These are phyloP conservation scores for Nomada flava DNA, from an alignment of 2,888 invertebrate species.

Conservation along the genomic window DNA sequence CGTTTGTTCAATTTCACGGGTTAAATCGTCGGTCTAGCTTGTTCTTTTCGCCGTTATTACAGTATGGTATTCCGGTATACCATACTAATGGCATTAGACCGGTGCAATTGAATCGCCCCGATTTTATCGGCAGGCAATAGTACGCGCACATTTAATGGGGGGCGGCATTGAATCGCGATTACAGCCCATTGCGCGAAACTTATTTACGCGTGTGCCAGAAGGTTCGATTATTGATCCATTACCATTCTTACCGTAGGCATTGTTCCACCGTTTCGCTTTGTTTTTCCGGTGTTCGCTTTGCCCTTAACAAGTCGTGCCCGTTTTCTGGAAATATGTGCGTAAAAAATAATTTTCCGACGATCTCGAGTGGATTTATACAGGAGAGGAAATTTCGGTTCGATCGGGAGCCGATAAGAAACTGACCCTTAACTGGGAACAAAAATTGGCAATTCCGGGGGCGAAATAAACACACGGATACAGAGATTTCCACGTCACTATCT, in stretches of 20 bases:
- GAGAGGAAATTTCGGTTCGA: neutral
- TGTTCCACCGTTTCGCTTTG: neutral
- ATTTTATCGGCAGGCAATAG: slow-evolving; percentile 25
- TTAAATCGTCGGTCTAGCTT: neutral
- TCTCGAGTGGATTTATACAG: neutral
- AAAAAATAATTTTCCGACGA: neutral
- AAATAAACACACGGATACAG: neutral
- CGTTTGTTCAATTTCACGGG: slow-evolving; percentile 4
- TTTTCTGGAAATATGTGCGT: too few species aligned
- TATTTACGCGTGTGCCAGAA: neutral
- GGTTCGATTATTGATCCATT: slow-evolving; percentile 32
- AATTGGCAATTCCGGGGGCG: neutral
- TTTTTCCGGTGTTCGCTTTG: neutral
- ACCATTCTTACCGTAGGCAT: neutral
- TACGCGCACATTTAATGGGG: neutral
- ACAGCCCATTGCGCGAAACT: neutral
- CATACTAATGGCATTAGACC: neutral
- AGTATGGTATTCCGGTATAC: neutral
- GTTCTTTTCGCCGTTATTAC: neutral
- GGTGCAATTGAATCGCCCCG: neutral
- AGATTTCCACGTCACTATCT: neutral
- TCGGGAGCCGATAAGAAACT: slow-evolving; percentile 7
- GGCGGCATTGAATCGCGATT: neutral
- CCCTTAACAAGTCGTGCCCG: neutral
- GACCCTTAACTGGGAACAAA: neutral